Base-by-base conservation (phyloP, 1,140 invertebrate species). In the Penaeus indicus region DNA sequence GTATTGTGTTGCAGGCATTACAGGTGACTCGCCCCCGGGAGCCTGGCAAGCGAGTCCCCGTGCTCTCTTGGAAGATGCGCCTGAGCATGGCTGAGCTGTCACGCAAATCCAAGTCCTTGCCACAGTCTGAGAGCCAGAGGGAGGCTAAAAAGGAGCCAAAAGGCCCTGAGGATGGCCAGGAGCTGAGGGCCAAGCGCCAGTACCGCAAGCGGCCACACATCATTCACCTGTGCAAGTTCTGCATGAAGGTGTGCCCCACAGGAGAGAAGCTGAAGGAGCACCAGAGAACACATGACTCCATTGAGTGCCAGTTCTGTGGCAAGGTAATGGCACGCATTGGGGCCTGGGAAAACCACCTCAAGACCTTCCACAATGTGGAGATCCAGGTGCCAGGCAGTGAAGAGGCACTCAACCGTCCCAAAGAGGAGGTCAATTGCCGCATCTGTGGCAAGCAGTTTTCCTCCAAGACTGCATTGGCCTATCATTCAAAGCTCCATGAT, bases 301-400 rank as follows among this genome's bases (percentile, higher is more conserved):
- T 88, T 25, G 86, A 88, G 81, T 88, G 86, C 60, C 86, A 88
- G 69, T 88, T 88, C 47, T 88, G 86, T 77, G 86, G 86, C 11
- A 88, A 88, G 27, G 69, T 88, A 5, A 25, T 88, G 25, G 86
- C 86, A 11, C 79, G 86, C 10, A 88, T 88, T 42, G 86, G 86
- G 38, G 80, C 86, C 16, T 88, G 86, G 86, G 86, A 88, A 62
- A 88, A 88, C 69, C 86, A 88, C 69, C 80, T 88, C 3, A 82
- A 77, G 64, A 60, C 47, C 13, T 88, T 88, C 60, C 86, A 88
- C n/a, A 83, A 88, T 62, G 86, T 88, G 61, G 86, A 88, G 32
- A 88, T 88, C 27, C 86, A 88, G 38, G 86, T 88, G 42, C 86
- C 86, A 7, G 86, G 86, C 10, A 83, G 61, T 83, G 86, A 88